Base-by-base conservation (phyloP, 2,888 invertebrate genomes). In the Cantharis lateralis region DNA sequence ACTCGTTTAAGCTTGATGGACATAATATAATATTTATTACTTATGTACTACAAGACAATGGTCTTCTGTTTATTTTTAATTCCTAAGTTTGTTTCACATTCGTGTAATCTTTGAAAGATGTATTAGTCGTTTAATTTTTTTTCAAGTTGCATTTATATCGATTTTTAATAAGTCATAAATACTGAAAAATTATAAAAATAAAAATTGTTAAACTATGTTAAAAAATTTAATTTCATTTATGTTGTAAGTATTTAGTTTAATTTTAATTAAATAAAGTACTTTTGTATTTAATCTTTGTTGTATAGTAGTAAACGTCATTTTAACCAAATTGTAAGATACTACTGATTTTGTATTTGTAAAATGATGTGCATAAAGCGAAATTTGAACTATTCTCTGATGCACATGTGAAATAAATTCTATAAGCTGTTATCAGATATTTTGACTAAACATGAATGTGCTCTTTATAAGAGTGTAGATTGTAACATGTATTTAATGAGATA, bases 401-500 rank as follows among this genome's bases (percentile, higher is more conserved):
- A 78, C 78, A 78, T 75, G 70, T 66, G 63, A 77, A 77, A 71
- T 74, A 77, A 77, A 70, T 78, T 75, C 68, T 75, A 68, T 77
- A 77, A 77, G 32, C 20, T 70, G 72, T 77, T 72, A 70, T 77
- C 76, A 78, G 76, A 76, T 79, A 79, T 76, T 75, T 79, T 80
- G 74, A 78, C 77, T 76, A 79, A 32, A 78, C 74, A 78, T 78
- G 63, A 78, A 78, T 81, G 82, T 82, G 82, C 82, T 82, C 82
- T 82, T 82, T 82, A 82, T 82, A 82, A 82, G 82, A 82, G 82
- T 82, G 81, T 82, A 82, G 82, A 80, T 74, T 78, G 75, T 78
- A 78, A 78, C 68, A 76, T 80, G 78, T 80, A 79, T 73, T 70
- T 72, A 72, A 62, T 77, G 64, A 73, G 26, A 70, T 75, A 75